Evolutionary conservation across 35 echinoderm and acorn worm genomes (phyloP).

Genomic region (Strongylocentrotus purpuratus): DNA sequence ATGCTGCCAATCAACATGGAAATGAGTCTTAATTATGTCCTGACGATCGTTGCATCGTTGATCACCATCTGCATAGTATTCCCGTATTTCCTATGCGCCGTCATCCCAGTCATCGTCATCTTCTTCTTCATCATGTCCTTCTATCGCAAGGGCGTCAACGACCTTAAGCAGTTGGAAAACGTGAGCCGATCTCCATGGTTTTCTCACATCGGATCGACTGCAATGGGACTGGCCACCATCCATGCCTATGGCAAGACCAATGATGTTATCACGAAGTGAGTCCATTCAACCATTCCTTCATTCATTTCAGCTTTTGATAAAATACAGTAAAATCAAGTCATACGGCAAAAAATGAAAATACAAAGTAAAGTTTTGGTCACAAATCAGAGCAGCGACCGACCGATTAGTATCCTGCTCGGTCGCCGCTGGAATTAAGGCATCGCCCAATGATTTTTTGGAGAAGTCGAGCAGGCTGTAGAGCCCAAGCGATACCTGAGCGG

Average conservation of each 20-base stretch:
- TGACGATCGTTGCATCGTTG: constrained; percentile 76
- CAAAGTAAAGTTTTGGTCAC: too few species aligned
- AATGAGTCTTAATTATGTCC: constrained; percentile 59
- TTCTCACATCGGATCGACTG: constrained; percentile 92
- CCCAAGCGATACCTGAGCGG: too few species aligned
- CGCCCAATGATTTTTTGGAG: too few species aligned
- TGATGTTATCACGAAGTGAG: constrained; percentile 82
- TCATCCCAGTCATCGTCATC: constrained; percentile 73
- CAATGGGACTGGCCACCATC: constrained; percentile 82
- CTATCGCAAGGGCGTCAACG: constrained; percentile 81
- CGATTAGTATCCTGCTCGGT: too few species aligned
- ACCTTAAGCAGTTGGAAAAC: constrained; percentile 93
- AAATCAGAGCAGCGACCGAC: too few species aligned
- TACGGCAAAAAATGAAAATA: too few species aligned
- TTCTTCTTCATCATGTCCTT: constrained; percentile 66
- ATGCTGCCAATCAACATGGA: constrained; percentile 86
- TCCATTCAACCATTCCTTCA: neutral
- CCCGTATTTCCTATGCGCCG: constrained; percentile 62
- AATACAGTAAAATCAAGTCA: too few species aligned
- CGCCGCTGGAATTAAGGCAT: too few species aligned
- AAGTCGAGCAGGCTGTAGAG: too few species aligned
- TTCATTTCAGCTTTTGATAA: too few species aligned
- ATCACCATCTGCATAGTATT: constrained; percentile 73
- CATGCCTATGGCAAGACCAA: constrained; percentile 88
- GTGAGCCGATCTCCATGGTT: constrained; percentile 93